Evolutionary conservation across 2,113 vertebrate genomes (phyloP).

Genomic region (Eolophus roseicapilla): DNA sequence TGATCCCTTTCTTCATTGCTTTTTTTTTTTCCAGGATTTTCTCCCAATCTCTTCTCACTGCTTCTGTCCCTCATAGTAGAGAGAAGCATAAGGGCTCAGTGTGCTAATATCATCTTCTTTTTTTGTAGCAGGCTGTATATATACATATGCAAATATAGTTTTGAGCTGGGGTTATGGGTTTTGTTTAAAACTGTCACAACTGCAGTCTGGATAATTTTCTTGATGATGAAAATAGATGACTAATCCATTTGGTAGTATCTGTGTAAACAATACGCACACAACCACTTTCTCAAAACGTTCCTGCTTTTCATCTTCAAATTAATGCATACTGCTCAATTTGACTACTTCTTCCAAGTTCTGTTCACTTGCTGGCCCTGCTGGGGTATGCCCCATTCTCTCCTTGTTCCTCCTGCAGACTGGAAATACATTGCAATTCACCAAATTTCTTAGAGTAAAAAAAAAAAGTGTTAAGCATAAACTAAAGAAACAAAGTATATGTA

Average conservation of each 20-base stretch:
- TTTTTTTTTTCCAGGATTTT: no score
- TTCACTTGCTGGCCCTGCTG: not conserved
- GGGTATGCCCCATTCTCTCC: not conserved
- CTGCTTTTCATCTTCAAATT: constrained; percentile 20
- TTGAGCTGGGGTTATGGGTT: not conserved
- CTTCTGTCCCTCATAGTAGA: not conserved
- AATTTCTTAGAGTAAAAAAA: not conserved
- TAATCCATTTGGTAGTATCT: constrained; percentile 24
- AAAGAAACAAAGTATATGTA: not conserved
- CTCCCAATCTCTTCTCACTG: not conserved
- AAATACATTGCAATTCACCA: not conserved
- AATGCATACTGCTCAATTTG: not conserved
- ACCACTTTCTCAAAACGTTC: not conserved
- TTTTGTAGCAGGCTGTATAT: not conserved
- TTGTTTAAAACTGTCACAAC: constrained; percentile 53
- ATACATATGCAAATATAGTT: not conserved
- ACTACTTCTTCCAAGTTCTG: constrained; percentile 8
- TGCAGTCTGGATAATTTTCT: constrained; percentile 20
- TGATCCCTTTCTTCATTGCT: not conserved
- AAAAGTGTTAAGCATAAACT: not conserved
- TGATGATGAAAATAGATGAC: constrained; percentile 24
- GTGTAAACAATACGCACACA: not conserved
- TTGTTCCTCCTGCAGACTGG: not conserved
- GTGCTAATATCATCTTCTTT: not conserved
- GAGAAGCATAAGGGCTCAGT: not conserved